Conservation (phyloP, 1,140 invertebrate genomes). For the Heliconius hermathena region DNA sequence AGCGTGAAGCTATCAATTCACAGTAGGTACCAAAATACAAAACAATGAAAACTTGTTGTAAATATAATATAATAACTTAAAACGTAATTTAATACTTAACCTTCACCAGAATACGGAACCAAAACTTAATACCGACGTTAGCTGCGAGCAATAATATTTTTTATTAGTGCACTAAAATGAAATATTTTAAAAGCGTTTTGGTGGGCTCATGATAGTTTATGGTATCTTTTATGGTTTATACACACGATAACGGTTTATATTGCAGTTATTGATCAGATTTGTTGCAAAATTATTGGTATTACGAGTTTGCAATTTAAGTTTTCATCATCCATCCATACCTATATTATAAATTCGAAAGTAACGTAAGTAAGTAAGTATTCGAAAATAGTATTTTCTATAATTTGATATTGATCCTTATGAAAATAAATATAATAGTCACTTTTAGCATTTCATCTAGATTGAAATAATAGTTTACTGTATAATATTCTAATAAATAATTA, state of each 20-base stretch:
- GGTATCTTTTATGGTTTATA: slow-evolving; percentile 45
- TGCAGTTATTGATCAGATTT: slow-evolving; percentile 17
- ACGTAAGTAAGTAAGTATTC: too few relatives aligned
- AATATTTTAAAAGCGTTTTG: slow-evolving; percentile 46
- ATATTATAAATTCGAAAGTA: too few relatives aligned
- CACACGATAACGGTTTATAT: slow-evolving; percentile 39
- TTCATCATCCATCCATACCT: too few relatives aligned
- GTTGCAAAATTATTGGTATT: background rate
- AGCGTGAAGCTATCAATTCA: too few relatives aligned
- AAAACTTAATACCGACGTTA: slow-evolving; percentile 34
- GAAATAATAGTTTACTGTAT: too few relatives aligned
- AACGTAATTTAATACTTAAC: background rate
- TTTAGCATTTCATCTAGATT: too few relatives aligned
- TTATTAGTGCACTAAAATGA: slow-evolving; percentile 45
- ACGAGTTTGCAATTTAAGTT: background rate
- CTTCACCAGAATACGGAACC: background rate
- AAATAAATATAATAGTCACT: too few relatives aligned
- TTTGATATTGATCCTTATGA: too few relatives aligned
- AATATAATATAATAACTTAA: background rate
- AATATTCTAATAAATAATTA: too few relatives aligned
- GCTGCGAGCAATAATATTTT: slow-evolving; percentile 37
- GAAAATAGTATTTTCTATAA: too few relatives aligned
- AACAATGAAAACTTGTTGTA: background rate
- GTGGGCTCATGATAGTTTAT: slow-evolving; percentile 37
- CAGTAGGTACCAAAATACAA: background rate